These are phyloP conservation scores for Pampusana beccarii DNA, from an alignment of 2,113 vertebrate species.

Conservation along the genomic window DNA sequence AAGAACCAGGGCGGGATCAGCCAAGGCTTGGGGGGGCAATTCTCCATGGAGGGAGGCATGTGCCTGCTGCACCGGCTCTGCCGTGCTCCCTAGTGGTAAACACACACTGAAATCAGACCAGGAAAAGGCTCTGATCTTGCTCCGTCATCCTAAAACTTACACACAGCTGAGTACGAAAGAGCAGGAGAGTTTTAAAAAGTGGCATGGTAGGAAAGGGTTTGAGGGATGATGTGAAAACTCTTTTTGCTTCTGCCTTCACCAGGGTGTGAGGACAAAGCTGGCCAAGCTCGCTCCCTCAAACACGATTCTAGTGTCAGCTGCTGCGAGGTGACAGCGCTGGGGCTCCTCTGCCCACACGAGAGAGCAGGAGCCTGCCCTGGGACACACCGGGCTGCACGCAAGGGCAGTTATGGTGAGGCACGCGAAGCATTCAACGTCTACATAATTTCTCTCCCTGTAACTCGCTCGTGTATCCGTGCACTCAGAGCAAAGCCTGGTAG, in stretches of 20 bases:
- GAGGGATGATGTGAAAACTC: not conserved
- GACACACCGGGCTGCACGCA: not conserved
- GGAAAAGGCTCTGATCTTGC: not conserved
- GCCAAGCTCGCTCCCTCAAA: not conserved
- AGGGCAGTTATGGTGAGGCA: not conserved
- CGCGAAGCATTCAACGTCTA: not conserved
- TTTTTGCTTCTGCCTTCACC: not conserved
- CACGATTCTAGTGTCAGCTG: not conserved
- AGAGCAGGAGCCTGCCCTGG: not conserved
- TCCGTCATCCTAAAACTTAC: not conserved
- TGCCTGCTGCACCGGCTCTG: conserved; percentile 24
- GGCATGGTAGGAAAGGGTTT: not conserved
- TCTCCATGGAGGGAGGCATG: not conserved
- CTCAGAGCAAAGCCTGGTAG: not conserved
- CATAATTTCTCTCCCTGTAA: not conserved
- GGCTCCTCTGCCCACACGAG: not conserved
- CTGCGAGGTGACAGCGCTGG: not conserved
- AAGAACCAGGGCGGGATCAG: not conserved
- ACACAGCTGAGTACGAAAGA: not conserved
- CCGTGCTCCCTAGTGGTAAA: conserved; percentile 66
- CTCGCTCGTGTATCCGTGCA: fast-evolving
- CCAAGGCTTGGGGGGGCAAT: not conserved
- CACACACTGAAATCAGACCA: not conserved
- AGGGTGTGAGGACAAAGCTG: not conserved
- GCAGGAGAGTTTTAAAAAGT: not conserved